These are phyloP conservation scores for Cheilosia pagana DNA, from an alignment of 2,888 invertebrate species.

Conservation along the genomic window DNA sequence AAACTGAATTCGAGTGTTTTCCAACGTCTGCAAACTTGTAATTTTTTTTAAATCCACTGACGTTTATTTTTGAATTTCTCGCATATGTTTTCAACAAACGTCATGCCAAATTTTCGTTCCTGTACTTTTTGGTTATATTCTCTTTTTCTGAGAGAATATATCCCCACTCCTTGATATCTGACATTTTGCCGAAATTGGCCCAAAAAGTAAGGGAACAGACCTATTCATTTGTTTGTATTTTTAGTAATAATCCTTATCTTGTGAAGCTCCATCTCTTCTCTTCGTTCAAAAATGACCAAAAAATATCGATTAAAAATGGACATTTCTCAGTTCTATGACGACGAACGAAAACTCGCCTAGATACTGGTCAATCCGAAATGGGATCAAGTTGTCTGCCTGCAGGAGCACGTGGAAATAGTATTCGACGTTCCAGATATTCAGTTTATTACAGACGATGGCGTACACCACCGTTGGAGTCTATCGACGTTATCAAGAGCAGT, in stretches of 20 bases:
- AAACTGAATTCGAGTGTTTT: no score
- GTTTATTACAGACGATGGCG: slow-evolving; percentile 77
- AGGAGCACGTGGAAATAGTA: slow-evolving; percentile 77
- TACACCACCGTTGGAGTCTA: slow-evolving; percentile 77
- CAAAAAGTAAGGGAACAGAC: no score
- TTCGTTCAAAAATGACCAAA: slow-evolving; percentile 71
- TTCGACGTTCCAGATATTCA: slow-evolving; percentile 76
- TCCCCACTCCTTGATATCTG: no score
- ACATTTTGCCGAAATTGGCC: no score
- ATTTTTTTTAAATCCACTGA: no score
- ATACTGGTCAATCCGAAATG: slow-evolving; percentile 77
- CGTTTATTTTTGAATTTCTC: no score
- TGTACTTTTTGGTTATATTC: no score
- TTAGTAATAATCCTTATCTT: background rate
- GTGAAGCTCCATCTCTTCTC: background rate
- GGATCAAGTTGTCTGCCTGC: slow-evolving; percentile 76
- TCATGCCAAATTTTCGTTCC: no score
- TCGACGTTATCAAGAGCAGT: slow-evolving; percentile 73
- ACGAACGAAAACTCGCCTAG: slow-evolving; percentile 76
- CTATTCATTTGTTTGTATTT: slow-evolving; percentile 5
- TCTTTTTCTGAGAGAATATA: no score
- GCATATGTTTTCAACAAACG: no score
- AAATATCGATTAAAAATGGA: slow-evolving; percentile 77
- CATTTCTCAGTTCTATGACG: slow-evolving; percentile 77
- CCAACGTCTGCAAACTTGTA: no score